Base-by-base conservation (phyloP, 2,888 invertebrate species). In the Lordiphosa andalusiaca region DNA sequence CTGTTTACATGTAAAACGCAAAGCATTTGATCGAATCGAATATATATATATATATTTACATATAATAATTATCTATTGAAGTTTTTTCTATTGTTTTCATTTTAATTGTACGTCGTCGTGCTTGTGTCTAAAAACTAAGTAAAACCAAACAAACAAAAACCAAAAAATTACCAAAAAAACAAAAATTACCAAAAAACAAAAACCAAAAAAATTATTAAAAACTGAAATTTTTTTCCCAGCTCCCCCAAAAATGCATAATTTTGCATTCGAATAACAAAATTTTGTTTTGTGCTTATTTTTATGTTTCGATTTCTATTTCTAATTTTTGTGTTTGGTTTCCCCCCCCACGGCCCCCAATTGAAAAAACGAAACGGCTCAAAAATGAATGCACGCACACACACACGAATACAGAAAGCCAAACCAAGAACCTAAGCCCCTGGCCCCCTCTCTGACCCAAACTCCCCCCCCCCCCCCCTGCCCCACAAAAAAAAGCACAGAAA, bases 31-130 rank as follows among this genome's bases (percentile, higher is more conserved):
- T 30, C 30, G 70, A 73, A 76, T 73, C 70, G 55, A 74, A 75
- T 73, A 73, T 75, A 69, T 55, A 56, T 42, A 40, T 35, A 66
- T 51, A 73, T 62, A 69, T 42, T 49, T 71, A 63, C 60, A 63
- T 61, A 63, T 55, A 49, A 25, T 39, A 50, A 54, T 60, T 60
- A 70, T 63, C 71, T 71, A 62, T 75, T 75, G 64, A 53, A 64
- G 3, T 16, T 30, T 30, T 44, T 33, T 33, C 7, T 16, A 12
- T 33, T 41, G 30, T 5, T 71, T 73, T 75, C 73, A 30, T 62
- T 75, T 78, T 73, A 69, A 75, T 76, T 77, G 75, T 78, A 73
- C 76, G 73, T 74, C 74, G 78, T 80, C 78, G 73, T 80, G 78
- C 78, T 78, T 80, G 80, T 80, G 81, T 80, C 77, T 73, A 76